Evolutionary conservation across 2,797 vertebrate species (phyloP).

Genomic region (Zonotrichia albicollis): DNA sequence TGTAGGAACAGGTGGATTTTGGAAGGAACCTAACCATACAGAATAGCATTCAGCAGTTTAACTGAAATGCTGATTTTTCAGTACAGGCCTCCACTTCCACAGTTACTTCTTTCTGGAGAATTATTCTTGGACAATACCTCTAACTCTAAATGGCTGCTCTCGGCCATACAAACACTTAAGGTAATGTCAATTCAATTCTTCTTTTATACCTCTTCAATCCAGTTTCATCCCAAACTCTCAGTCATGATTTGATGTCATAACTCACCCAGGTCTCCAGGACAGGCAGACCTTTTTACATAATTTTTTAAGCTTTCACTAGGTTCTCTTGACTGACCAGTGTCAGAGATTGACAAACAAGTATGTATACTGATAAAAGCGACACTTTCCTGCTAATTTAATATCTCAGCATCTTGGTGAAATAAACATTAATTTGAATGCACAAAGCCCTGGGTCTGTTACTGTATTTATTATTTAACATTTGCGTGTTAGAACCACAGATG

Average conservation of each 20-base stretch:
- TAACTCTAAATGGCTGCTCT: not conserved
- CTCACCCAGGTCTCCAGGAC: not conserved
- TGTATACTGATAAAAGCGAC: not conserved
- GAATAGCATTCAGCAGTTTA: not conserved
- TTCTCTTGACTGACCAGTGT: not conserved
- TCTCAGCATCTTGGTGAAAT: not conserved
- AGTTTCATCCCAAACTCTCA: not conserved
- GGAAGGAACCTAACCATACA: not conserved
- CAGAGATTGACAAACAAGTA: not conserved
- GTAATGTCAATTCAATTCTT: not conserved
- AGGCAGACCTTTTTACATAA: not conserved
- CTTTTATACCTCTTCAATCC: not conserved
- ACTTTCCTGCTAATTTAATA: not conserved
- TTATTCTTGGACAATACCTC: not conserved
- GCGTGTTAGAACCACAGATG: constrained; percentile 27
- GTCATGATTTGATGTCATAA: not conserved
- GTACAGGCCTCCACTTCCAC: not conserved
- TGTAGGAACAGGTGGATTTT: not conserved
- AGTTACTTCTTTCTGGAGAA: not conserved
- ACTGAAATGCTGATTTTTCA: not conserved
- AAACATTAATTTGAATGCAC: not conserved
- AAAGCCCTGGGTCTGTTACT: not conserved
- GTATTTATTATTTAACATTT: constrained; percentile 44
- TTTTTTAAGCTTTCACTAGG: not conserved
- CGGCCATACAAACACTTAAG: not conserved